A percentile compares a stretch with the other conserved stretches of the same genome.
These are phyloP conservation scores for Neodiprion fabricii DNA, from an alignment of 1,140 invertebrate genomes.

Conservation along the genomic window DNA sequence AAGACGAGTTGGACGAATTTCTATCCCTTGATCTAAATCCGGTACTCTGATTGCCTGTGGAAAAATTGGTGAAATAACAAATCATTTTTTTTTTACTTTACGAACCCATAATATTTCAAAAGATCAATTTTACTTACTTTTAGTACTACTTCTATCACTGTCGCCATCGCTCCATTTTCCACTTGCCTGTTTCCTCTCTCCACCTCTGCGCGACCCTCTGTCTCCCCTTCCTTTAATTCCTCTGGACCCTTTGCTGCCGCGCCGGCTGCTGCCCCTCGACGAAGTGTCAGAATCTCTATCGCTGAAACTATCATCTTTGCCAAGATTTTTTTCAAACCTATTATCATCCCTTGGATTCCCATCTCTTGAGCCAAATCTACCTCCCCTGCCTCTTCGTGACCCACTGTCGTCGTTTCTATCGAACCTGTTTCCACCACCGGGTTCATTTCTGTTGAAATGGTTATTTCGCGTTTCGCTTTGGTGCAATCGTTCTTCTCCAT, in stretches of 20 bases:
- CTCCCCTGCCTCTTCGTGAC: conserved; percentile 28
- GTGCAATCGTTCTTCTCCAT: conserved; percentile 24
- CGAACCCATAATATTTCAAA: background rate
- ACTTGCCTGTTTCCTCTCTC: conserved; percentile 12
- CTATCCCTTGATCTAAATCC: background rate
- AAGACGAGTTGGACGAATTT: background rate
- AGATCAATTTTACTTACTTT: background rate
- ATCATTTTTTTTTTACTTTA: background rate
- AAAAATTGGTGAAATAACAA: background rate
- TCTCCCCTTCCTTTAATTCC: conserved; percentile 22
- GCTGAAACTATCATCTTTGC: conserved; percentile 29
- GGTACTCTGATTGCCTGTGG: background rate
- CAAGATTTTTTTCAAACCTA: conserved; percentile 16
- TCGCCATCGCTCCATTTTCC: conserved; percentile 20
- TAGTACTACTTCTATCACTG: conserved; percentile 22
- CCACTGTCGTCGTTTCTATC: conserved; percentile 26
- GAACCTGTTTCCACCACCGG: conserved; percentile 29
- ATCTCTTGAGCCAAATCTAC: conserved; percentile 28
- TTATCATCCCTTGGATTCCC: conserved; percentile 22
- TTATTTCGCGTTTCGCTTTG: conserved; percentile 24
- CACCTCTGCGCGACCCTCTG: conserved; percentile 22
- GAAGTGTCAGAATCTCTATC: conserved; percentile 49
- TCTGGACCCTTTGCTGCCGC: conserved; percentile 27
- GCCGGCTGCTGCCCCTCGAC: conserved; percentile 30
- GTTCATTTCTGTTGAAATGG: conserved; percentile 30